Conservation (phyloP, 2,113 vertebrate species). For the Bambusicola thoracicus region DNA sequence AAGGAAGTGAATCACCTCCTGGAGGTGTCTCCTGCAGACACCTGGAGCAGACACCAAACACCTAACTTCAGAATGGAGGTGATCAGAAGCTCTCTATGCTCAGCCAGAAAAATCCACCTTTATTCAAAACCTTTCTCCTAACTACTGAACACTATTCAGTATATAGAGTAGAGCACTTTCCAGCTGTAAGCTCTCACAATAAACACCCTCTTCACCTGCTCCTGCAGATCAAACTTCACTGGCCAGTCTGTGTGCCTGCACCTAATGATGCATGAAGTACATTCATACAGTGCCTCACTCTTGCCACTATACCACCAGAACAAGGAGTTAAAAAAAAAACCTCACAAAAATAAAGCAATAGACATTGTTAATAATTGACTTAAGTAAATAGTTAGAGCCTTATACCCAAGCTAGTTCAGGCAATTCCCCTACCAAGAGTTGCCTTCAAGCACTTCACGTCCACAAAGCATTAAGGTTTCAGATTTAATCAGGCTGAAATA, state of each 20-base stretch:
- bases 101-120: not conserved
- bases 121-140: not conserved
- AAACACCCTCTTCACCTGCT: not conserved
- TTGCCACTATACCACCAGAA: conserved; percentile 54
- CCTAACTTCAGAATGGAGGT: not conserved
- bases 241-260: not conserved
- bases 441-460: conserved; percentile 68
- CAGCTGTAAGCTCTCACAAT: not conserved
- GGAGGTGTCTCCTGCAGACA: not conserved
- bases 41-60: not conserved
- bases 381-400: conserved; percentile 69
- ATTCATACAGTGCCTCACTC: conserved; percentile 59
- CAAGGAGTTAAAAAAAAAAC: conserved; percentile 45
- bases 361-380: conserved; percentile 81
- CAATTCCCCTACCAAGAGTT: conserved; percentile 40
- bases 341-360: conserved; percentile 25
- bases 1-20: not conserved
- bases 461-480: conserved; percentile 74
- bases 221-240: not conserved
- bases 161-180: not conserved
- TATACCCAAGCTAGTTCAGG: conserved; percentile 45
- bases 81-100: not conserved
- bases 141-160: not conserved
- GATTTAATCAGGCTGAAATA: conserved; percentile 73
- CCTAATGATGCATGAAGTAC: conserved; percentile 76